Conservation (phyloP, 2,797 vertebrate genomes). For the Urosaurus nigricauda region DNA sequence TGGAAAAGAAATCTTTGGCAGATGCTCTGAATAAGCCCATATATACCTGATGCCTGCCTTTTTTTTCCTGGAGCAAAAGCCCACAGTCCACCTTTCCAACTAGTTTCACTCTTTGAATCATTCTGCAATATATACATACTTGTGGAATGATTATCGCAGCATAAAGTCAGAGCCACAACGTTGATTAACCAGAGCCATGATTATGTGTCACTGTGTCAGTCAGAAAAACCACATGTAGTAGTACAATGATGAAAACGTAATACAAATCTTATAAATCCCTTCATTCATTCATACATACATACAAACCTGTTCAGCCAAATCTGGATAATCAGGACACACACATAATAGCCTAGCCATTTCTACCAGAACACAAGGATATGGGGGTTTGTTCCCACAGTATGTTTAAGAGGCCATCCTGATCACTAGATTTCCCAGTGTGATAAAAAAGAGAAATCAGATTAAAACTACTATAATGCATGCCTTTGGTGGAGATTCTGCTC, state of each 20-base stretch:
- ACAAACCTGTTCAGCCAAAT: background rate
- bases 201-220: background rate
- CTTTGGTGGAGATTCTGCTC: background rate
- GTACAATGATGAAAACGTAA: background rate
- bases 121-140: background rate
- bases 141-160: background rate
- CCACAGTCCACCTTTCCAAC: background rate
- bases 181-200: background rate
- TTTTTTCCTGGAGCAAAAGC: slow-evolving; percentile 3
- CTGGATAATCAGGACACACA: background rate
- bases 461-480: background rate
- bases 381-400: background rate
- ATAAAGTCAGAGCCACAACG: background rate
- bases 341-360: slow-evolving; percentile 4
- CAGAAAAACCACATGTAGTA: slow-evolving; percentile 3
- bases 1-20: background rate
- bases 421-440: background rate
- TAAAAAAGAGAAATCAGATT: slow-evolving; percentile 19
- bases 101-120: background rate
- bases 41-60: background rate
- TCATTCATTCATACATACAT: background rate
- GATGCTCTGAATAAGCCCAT: background rate
- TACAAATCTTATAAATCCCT: background rate
- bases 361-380: background rate
- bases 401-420: background rate